phyloP scores from a whole-genome alignment of 2,113 vertebrate species.

The Channa argus region DNA sequence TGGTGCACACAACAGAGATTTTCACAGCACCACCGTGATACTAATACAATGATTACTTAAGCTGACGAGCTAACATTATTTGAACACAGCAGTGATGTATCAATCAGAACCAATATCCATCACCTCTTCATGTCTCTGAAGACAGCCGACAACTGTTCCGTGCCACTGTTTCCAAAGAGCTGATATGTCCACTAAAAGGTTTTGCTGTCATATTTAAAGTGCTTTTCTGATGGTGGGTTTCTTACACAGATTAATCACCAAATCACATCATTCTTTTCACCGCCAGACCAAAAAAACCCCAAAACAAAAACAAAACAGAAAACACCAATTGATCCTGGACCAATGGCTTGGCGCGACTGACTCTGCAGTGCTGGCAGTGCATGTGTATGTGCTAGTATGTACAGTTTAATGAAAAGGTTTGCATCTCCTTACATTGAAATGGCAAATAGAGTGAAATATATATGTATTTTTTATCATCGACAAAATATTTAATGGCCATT shows the following conservation, averaged over 20 bases:
- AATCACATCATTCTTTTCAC: constrained; percentile 1
- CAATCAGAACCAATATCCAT: constrained; percentile 9
- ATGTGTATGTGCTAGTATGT: constrained; percentile 7
- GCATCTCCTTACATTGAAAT: too few species aligned
- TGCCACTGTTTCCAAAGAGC: constrained; percentile 5
- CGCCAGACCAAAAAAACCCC: constrained; percentile 6
- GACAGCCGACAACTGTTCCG: not conserved
- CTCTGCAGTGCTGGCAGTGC: constrained; percentile 32
- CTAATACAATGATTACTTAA: constrained; percentile 9
- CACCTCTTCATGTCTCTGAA: not conserved
- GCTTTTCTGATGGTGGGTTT: constrained; percentile 58
- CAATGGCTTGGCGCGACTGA: constrained; percentile 40
- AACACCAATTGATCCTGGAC: constrained; percentile 25
- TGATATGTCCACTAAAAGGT: constrained; percentile 13
- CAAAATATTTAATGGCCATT: too few species aligned
- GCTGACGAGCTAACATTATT: constrained; percentile 1
- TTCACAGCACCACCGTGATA: not conserved
- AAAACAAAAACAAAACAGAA: not conserved
- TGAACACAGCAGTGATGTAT: constrained; percentile 5
- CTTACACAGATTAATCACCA: not conserved
- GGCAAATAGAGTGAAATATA: too few species aligned
- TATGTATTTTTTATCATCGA: too few species aligned
- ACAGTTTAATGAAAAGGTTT: too few species aligned
- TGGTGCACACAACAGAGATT: not conserved
- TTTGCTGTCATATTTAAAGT: constrained; percentile 3